Base-by-base conservation (phyloP, 2,888 invertebrate genomes). In the Anagyrus pseudococci region DNA sequence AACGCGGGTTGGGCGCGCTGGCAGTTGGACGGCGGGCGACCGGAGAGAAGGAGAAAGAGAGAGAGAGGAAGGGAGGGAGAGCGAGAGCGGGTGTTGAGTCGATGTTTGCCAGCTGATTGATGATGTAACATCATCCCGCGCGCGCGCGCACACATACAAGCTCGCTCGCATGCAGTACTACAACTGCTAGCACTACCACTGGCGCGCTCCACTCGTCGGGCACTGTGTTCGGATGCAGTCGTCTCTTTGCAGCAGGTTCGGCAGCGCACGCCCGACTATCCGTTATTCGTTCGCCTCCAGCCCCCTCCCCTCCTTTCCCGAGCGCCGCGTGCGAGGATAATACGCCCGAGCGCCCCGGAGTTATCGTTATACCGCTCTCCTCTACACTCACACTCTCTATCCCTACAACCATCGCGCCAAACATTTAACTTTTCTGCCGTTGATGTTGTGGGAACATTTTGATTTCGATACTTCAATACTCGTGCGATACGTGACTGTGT, bases 71-170 rank as follows among this genome's bases (percentile, higher is more conserved):
- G 29, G 48, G 69, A 72, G 74, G 66, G 19, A 13, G 54, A 25
- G 61, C 54, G 63, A 62, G 69, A 71, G 75, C 77, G 72, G 72
- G 75, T 73, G 79, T 78, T 79, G 79, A 79, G 78, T 78, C 76
- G 76, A 79, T 78, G 78, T 76, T 78, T 77, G 75, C 77, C 66
- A 75, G 77, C 78, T 78, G 78, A 79, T 79, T 79, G 78, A 79
- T 79, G 79, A 78, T 78, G 78, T 77, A 76, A 77, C 76, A 75
- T 78, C 78, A 76, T 77, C 75, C 76, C 68, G 72, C 67, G 66
- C 63, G 67, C 63, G 29, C 25, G n/a, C 49, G 50, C 58, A 13
- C 50, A 22, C 29, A 25, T 40, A 4, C 44, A 13, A n/a, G 6
- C 52, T 53, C 58, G 44, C 66, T 66, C 62, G n/a, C n/a, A n/a